These are phyloP conservation scores for Brachypodius melanocephalos DNA, from an alignment of 2,113 vertebrate species.

Conservation along the genomic window DNA sequence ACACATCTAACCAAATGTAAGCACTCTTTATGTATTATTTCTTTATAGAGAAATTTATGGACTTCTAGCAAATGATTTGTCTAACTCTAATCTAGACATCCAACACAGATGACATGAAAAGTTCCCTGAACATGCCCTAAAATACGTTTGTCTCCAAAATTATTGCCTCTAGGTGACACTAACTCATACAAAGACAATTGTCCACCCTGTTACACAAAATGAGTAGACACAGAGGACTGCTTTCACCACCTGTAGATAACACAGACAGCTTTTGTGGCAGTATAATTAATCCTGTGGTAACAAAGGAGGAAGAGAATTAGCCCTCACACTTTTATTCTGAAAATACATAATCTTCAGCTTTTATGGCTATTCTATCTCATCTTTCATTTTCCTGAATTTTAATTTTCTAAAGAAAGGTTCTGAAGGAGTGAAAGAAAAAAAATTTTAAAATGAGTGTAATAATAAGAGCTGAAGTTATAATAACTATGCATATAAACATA, in stretches of 20 bases:
- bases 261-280: not conserved
- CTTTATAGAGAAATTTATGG: not conserved
- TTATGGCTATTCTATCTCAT: not conserved
- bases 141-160: not conserved
- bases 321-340: not conserved
- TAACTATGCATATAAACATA: not conserved
- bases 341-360: not conserved
- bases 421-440: not conserved
- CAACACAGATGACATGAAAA: not conserved
- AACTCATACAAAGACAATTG: not conserved
- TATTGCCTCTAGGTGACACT: not conserved
- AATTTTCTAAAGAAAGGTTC: not conserved
- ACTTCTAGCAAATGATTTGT: not conserved
- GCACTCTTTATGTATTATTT: not conserved
- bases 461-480: not conserved
- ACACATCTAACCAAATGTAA: not conserved
- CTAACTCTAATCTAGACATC: not conserved
- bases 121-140: not conserved
- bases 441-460: not conserved
- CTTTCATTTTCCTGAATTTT: not conserved
- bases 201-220: not conserved
- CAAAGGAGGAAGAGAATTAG: not conserved
- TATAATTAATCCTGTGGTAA: not conserved
- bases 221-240: not conserved
- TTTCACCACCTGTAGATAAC: not conserved